Percentiles rank a stretch among this genome's conserved stretches.
These are phyloP conservation scores for Barypeithes pellucidus DNA, from an alignment of 2,888 invertebrate species.

Conservation along the genomic window DNA sequence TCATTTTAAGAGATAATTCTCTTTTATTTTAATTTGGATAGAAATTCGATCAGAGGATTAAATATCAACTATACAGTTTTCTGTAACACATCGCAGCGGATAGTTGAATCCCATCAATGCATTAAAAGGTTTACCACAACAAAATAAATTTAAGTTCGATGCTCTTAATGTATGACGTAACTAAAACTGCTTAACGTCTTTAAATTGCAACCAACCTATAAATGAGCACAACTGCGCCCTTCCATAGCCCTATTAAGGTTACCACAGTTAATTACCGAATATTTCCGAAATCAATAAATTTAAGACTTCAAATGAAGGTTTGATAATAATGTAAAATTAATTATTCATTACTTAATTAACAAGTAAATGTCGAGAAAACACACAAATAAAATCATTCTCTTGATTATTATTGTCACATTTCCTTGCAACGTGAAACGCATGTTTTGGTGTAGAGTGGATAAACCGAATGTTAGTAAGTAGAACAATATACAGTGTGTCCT, in stretches of 20 bases:
- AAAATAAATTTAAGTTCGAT: too few relatives aligned
- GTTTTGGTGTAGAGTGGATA: background rate
- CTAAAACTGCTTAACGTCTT: too few relatives aligned
- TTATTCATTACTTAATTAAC: background rate
- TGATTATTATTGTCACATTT: background rate
- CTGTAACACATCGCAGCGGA: too few relatives aligned
- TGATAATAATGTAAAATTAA: background rate
- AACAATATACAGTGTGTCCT: too few relatives aligned
- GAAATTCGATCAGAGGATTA: too few relatives aligned
- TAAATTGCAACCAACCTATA: background rate
- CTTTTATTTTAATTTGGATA: too few relatives aligned
- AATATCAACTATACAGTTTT: too few relatives aligned
- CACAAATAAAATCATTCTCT: background rate
- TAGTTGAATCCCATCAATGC: too few relatives aligned
- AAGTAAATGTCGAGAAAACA: background rate
- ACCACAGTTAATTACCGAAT: background rate
- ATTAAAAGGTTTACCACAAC: too few relatives aligned
- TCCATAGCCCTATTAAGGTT: background rate
- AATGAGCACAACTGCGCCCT: background rate
- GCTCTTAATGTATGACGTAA: too few relatives aligned
- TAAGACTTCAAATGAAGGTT: background rate
- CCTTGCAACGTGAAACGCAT: background rate
- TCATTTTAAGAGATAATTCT: too few relatives aligned
- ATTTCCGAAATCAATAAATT: background rate
- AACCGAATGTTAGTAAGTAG: too few relatives aligned